Evolutionary conservation across 2,797 vertebrate genomes (phyloP).

Genomic region (Notolepis coatsorum): DNA sequence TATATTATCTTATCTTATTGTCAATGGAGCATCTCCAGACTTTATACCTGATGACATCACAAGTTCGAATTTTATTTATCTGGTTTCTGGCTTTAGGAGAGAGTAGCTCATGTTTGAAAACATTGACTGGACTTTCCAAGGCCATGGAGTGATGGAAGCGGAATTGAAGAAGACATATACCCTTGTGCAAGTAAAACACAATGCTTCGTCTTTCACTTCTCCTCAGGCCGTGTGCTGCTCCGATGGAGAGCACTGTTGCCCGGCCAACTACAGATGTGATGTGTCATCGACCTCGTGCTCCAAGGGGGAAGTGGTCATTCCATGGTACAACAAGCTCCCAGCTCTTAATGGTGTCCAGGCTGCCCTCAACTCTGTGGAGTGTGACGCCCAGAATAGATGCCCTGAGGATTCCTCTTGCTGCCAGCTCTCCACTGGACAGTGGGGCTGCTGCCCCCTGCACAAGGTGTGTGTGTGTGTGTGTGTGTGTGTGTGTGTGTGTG

Average conservation of each 20-base stretch:
- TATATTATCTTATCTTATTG: no score
- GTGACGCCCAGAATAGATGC: conserved; percentile 42
- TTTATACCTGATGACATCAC: no score
- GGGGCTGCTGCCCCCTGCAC: conserved; percentile 75
- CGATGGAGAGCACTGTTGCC: conserved; percentile 73
- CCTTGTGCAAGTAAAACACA: no score
- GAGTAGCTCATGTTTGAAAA: no score
- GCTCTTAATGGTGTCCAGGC: conserved; percentile 14
- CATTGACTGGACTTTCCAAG: no score
- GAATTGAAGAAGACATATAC: no score
- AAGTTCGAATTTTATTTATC: no score
- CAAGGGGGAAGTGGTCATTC: conserved; percentile 62
- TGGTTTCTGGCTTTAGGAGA: no score
- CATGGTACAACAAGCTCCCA: conserved; percentile 76
- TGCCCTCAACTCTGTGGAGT: conserved; percentile 21
- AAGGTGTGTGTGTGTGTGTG: conserved; percentile 51
- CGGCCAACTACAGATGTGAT: conserved; percentile 56
- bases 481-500: background rate
- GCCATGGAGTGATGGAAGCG: no score
- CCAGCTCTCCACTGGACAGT: conserved; percentile 54
- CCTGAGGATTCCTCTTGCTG: conserved; percentile 67
- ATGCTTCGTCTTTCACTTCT: conserved; percentile 30
- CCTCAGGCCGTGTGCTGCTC: conserved; percentile 75
- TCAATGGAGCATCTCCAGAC: no score
- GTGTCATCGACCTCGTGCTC: conserved; percentile 30